Conservation (phyloP, 2,888 invertebrate species). For the Agelastica alni region DNA sequence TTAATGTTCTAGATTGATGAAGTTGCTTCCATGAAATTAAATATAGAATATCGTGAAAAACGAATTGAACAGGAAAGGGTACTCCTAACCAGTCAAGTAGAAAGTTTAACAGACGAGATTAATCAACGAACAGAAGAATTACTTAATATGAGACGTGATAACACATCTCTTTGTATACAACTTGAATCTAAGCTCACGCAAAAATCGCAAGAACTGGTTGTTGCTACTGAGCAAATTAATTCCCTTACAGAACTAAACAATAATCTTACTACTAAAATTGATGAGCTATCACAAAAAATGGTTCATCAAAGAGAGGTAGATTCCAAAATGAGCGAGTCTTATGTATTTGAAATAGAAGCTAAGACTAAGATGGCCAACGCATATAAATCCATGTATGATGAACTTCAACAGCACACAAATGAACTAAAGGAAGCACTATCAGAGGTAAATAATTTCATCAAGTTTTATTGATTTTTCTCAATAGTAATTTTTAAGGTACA, state of each 20-base stretch:
- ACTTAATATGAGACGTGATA: conserved; percentile 75
- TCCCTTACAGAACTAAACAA: conserved; percentile 73
- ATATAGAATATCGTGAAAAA: conserved; percentile 80
- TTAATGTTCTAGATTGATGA: conserved; percentile 71
- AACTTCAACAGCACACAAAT: conserved; percentile 75
- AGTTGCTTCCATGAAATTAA: conserved; percentile 77
- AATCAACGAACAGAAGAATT: conserved; percentile 78
- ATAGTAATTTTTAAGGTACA: conserved; percentile 42
- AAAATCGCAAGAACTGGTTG: conserved; percentile 77
- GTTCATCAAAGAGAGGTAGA: conserved; percentile 69
- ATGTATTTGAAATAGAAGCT: conserved; percentile 81
- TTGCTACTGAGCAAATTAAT: conserved; percentile 70
- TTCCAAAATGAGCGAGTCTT: conserved; percentile 67
- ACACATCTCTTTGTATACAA: conserved; percentile 66
- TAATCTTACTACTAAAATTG: conserved; percentile 68
- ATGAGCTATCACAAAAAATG: conserved; percentile 71
- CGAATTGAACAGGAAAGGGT: conserved; percentile 81
- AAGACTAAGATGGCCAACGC: conserved; percentile 83
- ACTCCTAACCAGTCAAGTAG: conserved; percentile 77
- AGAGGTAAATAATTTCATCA: conserved; percentile 64
- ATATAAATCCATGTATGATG: conserved; percentile 80
- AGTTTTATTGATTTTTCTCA: not conserved
- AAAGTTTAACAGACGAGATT: conserved; percentile 75
- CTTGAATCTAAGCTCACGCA: conserved; percentile 78
- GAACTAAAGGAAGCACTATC: conserved; percentile 77